Conservation (phyloP, 2,797 vertebrate species). For the Lindbergichthys nudifrons region DNA sequence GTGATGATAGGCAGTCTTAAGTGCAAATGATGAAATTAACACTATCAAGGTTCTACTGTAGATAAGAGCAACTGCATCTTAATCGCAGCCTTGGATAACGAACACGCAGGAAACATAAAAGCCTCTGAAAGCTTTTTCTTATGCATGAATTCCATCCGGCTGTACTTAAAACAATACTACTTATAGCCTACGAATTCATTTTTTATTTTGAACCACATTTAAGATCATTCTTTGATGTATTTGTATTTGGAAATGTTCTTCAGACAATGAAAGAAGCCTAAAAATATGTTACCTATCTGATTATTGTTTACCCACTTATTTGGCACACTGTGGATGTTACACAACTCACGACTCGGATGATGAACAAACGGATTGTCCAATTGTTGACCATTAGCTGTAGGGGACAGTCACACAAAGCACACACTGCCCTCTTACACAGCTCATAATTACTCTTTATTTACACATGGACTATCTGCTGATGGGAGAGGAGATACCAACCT, state of each 20-base stretch:
- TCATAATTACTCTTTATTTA: constrained; percentile 64
- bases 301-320: constrained; percentile 18
- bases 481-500: neutral
- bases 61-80: constrained; percentile 69
- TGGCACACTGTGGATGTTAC: constrained; percentile 1
- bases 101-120: constrained; percentile 59
- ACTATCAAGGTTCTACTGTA: constrained; percentile 66
- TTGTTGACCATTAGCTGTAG: constrained; percentile 20
- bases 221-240: constrained; percentile 37
- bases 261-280: constrained; percentile 2
- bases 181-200: neutral
- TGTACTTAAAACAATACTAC: constrained; percentile 42
- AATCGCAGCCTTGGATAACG: constrained; percentile 66
- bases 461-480: constrained; percentile 4
- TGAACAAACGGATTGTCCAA: constrained; percentile 10
- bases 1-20: constrained; percentile 70
- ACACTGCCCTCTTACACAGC: constrained; percentile 3
- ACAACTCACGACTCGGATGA: constrained; percentile 1
- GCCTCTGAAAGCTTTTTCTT: constrained; percentile 72
- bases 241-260: constrained; percentile 40
- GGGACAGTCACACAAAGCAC: constrained; percentile 12
- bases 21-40: constrained; percentile 76
- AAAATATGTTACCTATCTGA: neutral
- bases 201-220: constrained; percentile 15
- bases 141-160: constrained; percentile 42